Percentiles rank a stretch among this genome's conserved stretches.
Evolutionary conservation across 2,888 invertebrate species (phyloP).

Genomic region (Adelphocoris suturalis): DNA sequence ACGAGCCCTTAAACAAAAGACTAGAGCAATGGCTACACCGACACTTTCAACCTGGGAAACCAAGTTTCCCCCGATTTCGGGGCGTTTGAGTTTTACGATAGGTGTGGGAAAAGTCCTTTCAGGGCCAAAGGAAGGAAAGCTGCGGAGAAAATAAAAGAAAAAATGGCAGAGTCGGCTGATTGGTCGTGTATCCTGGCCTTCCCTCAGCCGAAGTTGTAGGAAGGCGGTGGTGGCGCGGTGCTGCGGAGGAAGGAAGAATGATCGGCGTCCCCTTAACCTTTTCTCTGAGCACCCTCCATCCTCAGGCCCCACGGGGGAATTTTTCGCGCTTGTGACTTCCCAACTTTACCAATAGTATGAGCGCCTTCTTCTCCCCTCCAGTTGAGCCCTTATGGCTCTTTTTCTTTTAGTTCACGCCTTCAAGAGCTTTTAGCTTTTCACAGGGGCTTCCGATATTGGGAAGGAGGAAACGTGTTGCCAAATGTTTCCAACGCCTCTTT

Average conservation of each 20-base stretch:
- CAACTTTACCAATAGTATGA: conserved; percentile 11
- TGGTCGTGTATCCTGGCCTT: background rate
- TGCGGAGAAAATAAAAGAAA: background rate
- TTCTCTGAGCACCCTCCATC: conserved; percentile 9
- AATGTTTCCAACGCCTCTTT: background rate
- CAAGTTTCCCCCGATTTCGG: background rate
- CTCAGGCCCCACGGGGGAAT: background rate
- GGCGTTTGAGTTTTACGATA: conserved; percentile 8
- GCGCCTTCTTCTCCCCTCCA: background rate
- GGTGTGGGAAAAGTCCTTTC: conserved; percentile 18
- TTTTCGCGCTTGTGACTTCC: conserved; percentile 33
- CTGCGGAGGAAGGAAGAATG: conserved; percentile 20
- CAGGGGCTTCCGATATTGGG: conserved; percentile 8
- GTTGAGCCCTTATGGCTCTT: background rate
- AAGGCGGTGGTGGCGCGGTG: background rate
- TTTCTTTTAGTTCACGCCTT: background rate
- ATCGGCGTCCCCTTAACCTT: background rate
- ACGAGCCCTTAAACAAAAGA: background rate
- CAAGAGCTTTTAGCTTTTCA: conserved; percentile 16
- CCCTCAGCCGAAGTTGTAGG: background rate
- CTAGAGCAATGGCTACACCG: conserved; percentile 5
- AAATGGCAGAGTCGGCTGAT: conserved; percentile 16
- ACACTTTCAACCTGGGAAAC: conserved; percentile 1
- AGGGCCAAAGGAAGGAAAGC: background rate
- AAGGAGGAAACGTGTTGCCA: background rate